Evolutionary conservation across 2,888 invertebrate genomes (phyloP).

Genomic region (Eupelmus urozonus): DNA sequence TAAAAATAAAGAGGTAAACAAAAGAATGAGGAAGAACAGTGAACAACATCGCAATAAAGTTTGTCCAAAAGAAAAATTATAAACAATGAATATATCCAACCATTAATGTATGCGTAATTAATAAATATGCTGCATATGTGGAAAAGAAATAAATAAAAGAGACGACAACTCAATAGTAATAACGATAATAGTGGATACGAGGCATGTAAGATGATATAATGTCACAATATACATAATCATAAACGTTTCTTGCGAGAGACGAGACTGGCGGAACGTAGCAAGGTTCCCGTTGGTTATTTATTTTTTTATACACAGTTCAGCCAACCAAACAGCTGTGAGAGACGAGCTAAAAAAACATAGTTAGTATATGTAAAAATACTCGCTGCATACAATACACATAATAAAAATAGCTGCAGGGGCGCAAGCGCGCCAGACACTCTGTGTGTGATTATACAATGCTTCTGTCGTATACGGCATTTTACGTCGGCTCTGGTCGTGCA

Average conservation of each 20-base stretch:
- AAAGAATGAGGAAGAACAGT: conserved; percentile 62
- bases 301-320: too few relatives aligned
- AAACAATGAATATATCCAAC: conserved; percentile 59
- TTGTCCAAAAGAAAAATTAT: conserved; percentile 57
- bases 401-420: conserved; percentile 62
- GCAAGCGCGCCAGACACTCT: conserved; percentile 65
- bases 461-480: conserved; percentile 28
- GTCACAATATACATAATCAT: conserved; percentile 28
- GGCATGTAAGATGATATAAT: too few relatives aligned
- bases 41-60: conserved; percentile 37
- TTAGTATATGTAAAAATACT: conserved; percentile 68
- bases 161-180: conserved; percentile 23
- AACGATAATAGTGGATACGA: conserved; percentile 9
- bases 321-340: conserved; percentile 77
- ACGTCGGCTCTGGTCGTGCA: too few relatives aligned
- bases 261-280: conserved; percentile 77
- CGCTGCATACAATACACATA: conserved; percentile 20
- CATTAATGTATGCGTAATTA: conserved; percentile 31
- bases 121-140: conserved; percentile 28
- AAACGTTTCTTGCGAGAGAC: conserved; percentile 68
- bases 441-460: conserved; percentile 26
- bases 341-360: conserved; percentile 77
- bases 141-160: too few relatives aligned
- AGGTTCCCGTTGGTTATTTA: conserved; percentile 77
- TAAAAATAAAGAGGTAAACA: conserved; percentile 74